Evolutionary conservation across 2,113 vertebrate genomes (phyloP), one percentile per base, ranked within the genome.

Genomic region (Hiodon tergisus): DNA sequence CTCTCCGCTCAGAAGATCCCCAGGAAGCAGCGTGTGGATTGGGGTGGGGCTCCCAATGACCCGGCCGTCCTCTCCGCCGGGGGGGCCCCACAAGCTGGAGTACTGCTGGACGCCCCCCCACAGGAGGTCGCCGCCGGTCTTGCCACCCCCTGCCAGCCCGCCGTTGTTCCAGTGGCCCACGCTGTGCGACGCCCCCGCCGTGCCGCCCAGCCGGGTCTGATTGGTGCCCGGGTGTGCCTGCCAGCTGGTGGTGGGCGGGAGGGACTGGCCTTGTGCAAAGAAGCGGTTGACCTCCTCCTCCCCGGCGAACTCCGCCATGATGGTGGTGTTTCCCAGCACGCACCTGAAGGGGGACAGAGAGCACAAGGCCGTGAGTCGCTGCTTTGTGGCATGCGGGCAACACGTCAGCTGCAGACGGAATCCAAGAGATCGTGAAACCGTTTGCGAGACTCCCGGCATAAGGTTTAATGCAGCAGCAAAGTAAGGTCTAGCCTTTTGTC

Each of bases 261-360:
- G 92, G 0, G 93, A 85, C 82, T 97, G 94, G 89, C 96, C 94
- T 84, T 98, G 96, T 81, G 96, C 96, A 84, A 98, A 89, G 93
- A 98, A 98, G 57, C 95, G 95, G 81, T 95, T 96, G 77, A 98
- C 95, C 76, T 98, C 96, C 61, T 98, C 96, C 80, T 98, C 96
- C 0, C 95, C 93, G 0, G 96, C 96, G 3, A 98, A 98, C 88
- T 98, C 96, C 0, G 96, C 96, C 89, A 98, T 87, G 88, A 97
- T 97, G 90, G 95, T 97, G 80, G 95, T 97, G 94, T 98, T 98
- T 73, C 95, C 96, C 69, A 97, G 92, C 75, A 98, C 95, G 3
- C 96, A 98, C 95, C 95, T 97, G 72, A 0, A 76, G 31, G 31
- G 31, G 31, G 31, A 31, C 31, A 69, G 50, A 13, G 46, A 72